Conservation (phyloP, 2,888 invertebrate genomes). For the Erebia aethiops region DNA sequence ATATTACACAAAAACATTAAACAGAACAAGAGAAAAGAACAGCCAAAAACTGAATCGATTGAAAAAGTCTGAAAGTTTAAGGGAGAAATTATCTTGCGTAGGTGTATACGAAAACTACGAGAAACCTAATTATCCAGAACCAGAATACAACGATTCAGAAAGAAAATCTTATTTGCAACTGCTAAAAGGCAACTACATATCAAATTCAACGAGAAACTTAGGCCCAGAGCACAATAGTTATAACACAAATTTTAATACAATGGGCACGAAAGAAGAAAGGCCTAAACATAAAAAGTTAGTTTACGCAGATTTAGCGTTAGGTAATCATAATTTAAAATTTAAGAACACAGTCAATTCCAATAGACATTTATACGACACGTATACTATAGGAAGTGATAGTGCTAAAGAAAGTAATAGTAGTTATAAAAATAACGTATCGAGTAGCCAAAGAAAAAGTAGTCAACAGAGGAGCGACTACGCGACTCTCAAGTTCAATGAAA, state of each 20-base stretch:
- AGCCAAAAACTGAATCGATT: constrained; percentile 73
- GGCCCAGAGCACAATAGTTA: constrained; percentile 62
- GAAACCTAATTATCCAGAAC: constrained; percentile 75
- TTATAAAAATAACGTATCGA: constrained; percentile 66
- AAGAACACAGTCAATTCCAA: constrained; percentile 83
- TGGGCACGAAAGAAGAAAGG: constrained; percentile 72
- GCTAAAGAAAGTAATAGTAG: constrained; percentile 69
- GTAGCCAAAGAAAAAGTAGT: constrained; percentile 61
- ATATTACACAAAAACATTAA: constrained; percentile 77
- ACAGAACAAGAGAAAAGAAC: constrained; percentile 75
- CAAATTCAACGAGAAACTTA: constrained; percentile 74
- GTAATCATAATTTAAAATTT: constrained; percentile 82
- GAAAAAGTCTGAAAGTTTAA: constrained; percentile 78
- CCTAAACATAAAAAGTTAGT: constrained; percentile 79
- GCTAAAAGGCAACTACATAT: constrained; percentile 78
- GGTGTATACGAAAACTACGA: constrained; percentile 78
- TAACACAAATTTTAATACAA: constrained; percentile 64
- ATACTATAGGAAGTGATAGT: constrained; percentile 73
- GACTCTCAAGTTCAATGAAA: constrained; percentile 80
- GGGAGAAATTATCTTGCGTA: constrained; percentile 78
- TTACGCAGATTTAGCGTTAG: constrained; percentile 80
- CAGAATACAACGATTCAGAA: constrained; percentile 72
- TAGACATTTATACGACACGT: constrained; percentile 81
- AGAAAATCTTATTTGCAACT: constrained; percentile 74
- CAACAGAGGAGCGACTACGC: constrained; percentile 75